Percentiles rank a stretch among this genome's conserved stretches.
Conservation (phyloP, 2,113 vertebrate species). For the Vulpes lagopus region DNA sequence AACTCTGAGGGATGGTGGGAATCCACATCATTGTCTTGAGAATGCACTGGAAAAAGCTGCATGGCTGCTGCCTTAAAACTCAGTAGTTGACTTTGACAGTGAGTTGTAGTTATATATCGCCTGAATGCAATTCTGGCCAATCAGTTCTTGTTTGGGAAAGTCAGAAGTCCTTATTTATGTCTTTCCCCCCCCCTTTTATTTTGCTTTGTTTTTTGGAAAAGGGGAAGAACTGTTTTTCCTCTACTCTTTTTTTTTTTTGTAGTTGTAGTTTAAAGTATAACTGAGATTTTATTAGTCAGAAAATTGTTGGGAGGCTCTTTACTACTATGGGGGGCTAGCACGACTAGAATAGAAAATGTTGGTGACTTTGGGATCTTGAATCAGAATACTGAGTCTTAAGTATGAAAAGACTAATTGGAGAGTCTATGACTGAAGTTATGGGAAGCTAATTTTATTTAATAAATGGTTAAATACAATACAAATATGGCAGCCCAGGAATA, state of each 20-base stretch:
- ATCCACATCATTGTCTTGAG: not conserved
- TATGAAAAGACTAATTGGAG: not conserved
- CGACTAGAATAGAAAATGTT: constrained; percentile 9
- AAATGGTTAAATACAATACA: constrained; percentile 29
- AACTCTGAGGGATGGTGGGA: not conserved
- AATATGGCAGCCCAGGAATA: not conserved
- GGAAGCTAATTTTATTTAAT: not conserved
- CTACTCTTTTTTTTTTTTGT: not conserved
- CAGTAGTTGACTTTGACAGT: not conserved
- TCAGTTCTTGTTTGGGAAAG: not conserved
- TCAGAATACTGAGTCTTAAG: constrained; percentile 10
- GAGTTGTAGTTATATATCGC: not conserved
- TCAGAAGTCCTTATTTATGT: not conserved
- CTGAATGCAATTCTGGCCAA: not conserved
- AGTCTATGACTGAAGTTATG: not conserved
- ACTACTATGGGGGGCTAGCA: not conserved
- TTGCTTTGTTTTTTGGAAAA: not conserved
- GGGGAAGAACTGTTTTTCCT: not conserved
- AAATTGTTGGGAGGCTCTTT: not conserved
- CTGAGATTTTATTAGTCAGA: constrained; percentile 19
- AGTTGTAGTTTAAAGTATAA: not conserved
- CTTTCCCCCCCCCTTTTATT: not conserved
- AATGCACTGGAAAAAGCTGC: not conserved
- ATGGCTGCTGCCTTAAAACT: not conserved
- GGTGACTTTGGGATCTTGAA: constrained; percentile 34